These are phyloP conservation scores for Apocrypta bakeri DNA, from an alignment of 1,140 invertebrate species.

Conservation along the genomic window DNA sequence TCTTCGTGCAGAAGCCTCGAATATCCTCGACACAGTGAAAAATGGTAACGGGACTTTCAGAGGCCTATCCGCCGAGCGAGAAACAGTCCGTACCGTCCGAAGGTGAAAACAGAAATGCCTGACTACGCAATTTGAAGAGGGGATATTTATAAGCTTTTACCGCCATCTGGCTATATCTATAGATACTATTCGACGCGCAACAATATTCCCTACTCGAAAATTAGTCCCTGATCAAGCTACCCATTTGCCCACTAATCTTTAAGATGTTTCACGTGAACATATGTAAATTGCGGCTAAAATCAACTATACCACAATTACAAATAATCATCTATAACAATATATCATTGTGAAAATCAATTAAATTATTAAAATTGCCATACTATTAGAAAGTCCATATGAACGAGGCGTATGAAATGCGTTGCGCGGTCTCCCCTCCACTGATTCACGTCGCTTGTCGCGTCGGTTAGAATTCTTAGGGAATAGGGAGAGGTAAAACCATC, in stretches of 20 bases:
- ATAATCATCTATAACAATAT: too few species aligned
- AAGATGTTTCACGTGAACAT: too few species aligned
- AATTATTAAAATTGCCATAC: too few species aligned
- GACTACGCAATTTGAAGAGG: constrained; percentile 7
- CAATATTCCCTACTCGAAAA: constrained; percentile 54
- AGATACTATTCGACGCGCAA: constrained; percentile 54
- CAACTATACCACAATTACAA: too few species aligned
- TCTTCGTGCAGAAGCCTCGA: constrained; percentile 52
- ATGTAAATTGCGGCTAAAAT: too few species aligned
- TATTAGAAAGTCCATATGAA: constrained; percentile 5
- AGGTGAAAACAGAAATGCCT: constrained; percentile 51
- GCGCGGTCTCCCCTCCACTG: constrained; percentile 35
- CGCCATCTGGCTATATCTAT: too few species aligned
- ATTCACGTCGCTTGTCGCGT: background rate
- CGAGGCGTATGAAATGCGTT: constrained; percentile 33
- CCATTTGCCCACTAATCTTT: too few species aligned
- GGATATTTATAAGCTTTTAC: constrained; percentile 56
- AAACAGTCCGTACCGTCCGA: constrained; percentile 52
- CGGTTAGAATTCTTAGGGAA: background rate
- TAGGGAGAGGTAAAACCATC: background rate
- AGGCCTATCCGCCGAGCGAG: constrained; percentile 48
- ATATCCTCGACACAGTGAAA: constrained; percentile 42
- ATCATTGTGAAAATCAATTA: too few species aligned
- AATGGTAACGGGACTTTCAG: constrained; percentile 26
- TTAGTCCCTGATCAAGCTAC: constrained; percentile 54